Evolutionary conservation across 2,113 vertebrate genomes (phyloP), one percentile per base, ranked within the genome.

Genomic region (Gobius niger): DNA sequence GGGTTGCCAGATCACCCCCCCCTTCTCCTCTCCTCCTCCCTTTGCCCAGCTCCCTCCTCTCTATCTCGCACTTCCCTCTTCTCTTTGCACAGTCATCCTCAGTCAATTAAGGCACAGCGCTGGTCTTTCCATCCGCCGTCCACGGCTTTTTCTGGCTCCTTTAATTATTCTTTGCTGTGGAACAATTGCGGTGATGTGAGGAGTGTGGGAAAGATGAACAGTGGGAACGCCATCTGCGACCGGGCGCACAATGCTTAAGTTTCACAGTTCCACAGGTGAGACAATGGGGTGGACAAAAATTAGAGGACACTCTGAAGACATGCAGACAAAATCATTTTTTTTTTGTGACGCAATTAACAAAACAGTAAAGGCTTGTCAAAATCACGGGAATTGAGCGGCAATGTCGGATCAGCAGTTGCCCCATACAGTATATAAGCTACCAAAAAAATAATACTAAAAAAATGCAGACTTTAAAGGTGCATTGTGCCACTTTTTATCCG

Each of bases 1-100:
- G 86, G 82, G 82, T 91, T 91, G 90, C 88, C 89, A 90, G 87
- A 86, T 90, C 90, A 84, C 80, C 73, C 90, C 92, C 88, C 83
- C 84, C 88, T 72, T 89, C 91, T 86, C 84, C 85, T 86, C 49
- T 19, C 85, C 82, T 34, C 53, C 85, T 57, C 42, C 59, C 61
- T 69, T 19, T 56, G 56, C 59, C 50, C 34, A 7, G 13, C 9
- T 24, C 82, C 78, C 78, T 75, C 81, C 70, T 73, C 79, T 65
- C 73, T 53, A 47, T 82, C 80, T 76, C 76, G 81, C 71, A 12
- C 82, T 60, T 9, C 61, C 61, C 49, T 47, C 63, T 49, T 54
- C 80, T 68, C 76, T 76, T 77, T 70, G 78, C 88, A 84, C 86
- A 85, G 85, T 90, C 86, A 87, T 84, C 87, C 84, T 87, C 88